Base-by-base conservation (phyloP, 2,113 vertebrate species). In the Sitta europaea region DNA sequence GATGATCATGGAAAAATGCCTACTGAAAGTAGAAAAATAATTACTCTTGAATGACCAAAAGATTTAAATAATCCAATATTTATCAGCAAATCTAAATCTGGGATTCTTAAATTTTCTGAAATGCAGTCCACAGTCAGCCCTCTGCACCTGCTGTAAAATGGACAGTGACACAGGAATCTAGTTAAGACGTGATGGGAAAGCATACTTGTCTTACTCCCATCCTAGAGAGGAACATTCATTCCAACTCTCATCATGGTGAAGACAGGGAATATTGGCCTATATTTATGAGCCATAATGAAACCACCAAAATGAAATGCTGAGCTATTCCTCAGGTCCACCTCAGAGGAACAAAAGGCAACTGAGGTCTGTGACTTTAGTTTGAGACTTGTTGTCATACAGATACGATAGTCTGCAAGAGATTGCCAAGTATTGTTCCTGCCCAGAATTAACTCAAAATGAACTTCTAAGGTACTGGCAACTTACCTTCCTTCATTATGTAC, bases 341-440 rank as follows among this genome's bases (percentile, higher is more conserved):
- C 43, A 58, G 20, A 53, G 5, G 14, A 42, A 17, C 33, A 53
- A 22, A 54, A 61, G 11, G 40, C 11, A 47, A 29, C 42, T 48
- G 47, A 67, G 18, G 12, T 29, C 21, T 66, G 19, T 48, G 62
- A 29, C 14, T 4, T 0, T 5, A 50, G 77, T 40, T 28, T 54
- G 35, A 83, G 20, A 58, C 22, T 45, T 5, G 0, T 4, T 28
- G 13, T 80, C 7, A 5, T 19, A 11, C 6, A 50, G n/a, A 58
- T 57, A 67, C 57, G 6, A 22, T 29, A 22, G 21, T 6, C 24
- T 87, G 28, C 31, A 54, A 43, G 53, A 79, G 5, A 24, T 48
- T 0, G 0, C 12, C 19, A 29, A 24, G 13, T 47, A 38, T 57
- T 63, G 9, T 14, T 87, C 22, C 23, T 82, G 28, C 14, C 8